Conservation (phyloP, 1,140 invertebrate species). For the Polypedilum pembai region DNA sequence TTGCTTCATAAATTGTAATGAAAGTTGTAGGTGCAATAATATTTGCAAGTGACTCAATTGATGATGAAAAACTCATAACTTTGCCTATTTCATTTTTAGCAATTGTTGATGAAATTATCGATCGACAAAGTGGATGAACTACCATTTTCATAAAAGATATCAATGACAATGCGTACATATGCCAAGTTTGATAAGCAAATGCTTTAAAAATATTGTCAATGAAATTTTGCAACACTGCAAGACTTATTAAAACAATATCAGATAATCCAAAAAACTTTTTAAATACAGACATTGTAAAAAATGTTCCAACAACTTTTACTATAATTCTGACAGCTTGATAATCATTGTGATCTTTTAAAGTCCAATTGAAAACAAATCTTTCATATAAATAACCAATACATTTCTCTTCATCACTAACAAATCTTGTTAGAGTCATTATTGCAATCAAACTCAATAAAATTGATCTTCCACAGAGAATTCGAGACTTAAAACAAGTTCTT, state of each 20-base stretch:
- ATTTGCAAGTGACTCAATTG: conserved; percentile 54
- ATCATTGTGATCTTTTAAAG: conserved; percentile 51
- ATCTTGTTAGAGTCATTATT: conserved; percentile 49
- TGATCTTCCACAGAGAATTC: conserved; percentile 50
- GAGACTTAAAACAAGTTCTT: conserved; percentile 50
- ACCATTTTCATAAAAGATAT: conserved; percentile 50
- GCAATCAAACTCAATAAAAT: conserved; percentile 50
- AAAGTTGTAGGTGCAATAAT: conserved; percentile 53
- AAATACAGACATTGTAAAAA: conserved; percentile 47
- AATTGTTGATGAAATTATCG: conserved; percentile 58
- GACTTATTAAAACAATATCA: conserved; percentile 37
- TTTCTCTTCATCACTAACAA: conserved; percentile 49
- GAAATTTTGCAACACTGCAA: conserved; percentile 43
- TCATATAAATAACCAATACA: conserved; percentile 54
- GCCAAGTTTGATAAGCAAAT: conserved; percentile 52
- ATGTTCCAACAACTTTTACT: conserved; percentile 46
- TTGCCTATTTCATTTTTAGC: conserved; percentile 49
- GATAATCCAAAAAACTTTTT: conserved; percentile 39
- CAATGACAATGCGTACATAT: conserved; percentile 53
- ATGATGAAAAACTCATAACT: conserved; percentile 54
- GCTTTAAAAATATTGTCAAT: conserved; percentile 46
- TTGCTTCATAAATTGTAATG: conserved; percentile 51
- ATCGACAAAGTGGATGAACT: conserved; percentile 53
- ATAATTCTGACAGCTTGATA: conserved; percentile 46
- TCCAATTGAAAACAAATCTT: conserved; percentile 60